Evolutionary conservation across 53 echinoderm and acorn worm species (phyloP).

Genomic region (Antedon mediterranea): DNA sequence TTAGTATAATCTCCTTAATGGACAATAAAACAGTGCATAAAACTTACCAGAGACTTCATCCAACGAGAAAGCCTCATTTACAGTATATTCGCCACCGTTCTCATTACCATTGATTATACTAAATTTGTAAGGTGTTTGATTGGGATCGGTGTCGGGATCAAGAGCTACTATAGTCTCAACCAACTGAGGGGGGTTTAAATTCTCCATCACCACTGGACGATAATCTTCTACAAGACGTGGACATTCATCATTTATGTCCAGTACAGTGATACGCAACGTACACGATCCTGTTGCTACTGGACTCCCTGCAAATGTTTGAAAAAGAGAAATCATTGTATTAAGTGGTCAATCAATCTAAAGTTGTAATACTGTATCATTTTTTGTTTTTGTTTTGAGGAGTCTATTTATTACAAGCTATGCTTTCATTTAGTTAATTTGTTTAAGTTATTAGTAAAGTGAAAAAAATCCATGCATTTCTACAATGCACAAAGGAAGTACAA

Average conservation of each 20-base stretch:
- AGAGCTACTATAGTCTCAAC: constrained; percentile 40
- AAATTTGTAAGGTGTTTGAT: constrained; percentile 30
- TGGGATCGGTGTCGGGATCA: constrained; percentile 44
- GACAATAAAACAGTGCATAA: background rate
- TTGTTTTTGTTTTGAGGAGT: too few species aligned
- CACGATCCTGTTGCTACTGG: constrained; percentile 60
- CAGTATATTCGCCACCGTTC: background rate
- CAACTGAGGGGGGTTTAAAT: background rate
- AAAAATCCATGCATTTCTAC: too few species aligned
- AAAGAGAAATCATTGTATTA: too few species aligned
- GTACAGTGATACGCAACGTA: constrained; percentile 25
- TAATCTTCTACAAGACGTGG: constrained; percentile 62
- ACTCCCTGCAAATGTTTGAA: constrained; percentile 22
- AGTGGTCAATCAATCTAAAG: too few species aligned
- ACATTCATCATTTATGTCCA: constrained; percentile 71
- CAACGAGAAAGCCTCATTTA: background rate
- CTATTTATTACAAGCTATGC: too few species aligned
- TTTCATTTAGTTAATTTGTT: too few species aligned
- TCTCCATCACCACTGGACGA: constrained; percentile 36
- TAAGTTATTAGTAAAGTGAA: too few species aligned
- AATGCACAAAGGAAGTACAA: too few species aligned
- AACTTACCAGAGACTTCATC: background rate
- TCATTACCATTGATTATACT: constrained; percentile 2
- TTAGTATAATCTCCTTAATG: too few species aligned
- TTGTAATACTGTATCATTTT: too few species aligned